Conservation (phyloP, 2,113 vertebrate genomes). For the Gadus chalcogrammus region DNA sequence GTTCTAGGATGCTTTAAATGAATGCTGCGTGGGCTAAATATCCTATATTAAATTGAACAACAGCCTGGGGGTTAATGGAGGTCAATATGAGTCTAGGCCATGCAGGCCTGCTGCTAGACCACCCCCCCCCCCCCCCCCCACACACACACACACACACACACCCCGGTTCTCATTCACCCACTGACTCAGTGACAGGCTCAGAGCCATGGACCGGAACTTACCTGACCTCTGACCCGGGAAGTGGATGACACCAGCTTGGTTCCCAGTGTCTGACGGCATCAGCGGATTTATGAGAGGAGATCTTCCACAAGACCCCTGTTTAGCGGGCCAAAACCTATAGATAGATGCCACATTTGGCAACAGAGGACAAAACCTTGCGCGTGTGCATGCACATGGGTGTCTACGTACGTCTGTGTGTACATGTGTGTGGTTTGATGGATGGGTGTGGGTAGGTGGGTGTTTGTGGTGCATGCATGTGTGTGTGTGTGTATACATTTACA, state of each 20-base stretch:
- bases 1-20: no score
- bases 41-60: no score
- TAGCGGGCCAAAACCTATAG: slow-evolving; percentile 20
- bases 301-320: slow-evolving; percentile 42
- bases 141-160: not conserved
- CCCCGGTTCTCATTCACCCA: slow-evolving; percentile 47
- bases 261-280: slow-evolving; percentile 56
- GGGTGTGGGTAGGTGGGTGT: not conserved
- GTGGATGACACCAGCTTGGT: slow-evolving; percentile 64
- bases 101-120: not conserved
- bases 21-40: no score
- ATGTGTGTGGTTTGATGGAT: no score
- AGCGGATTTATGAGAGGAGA: slow-evolving; percentile 48
- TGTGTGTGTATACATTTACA: not conserved
- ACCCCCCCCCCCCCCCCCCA: not conserved
- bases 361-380: not conserved
- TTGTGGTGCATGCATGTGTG: not conserved
- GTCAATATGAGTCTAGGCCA: no score
- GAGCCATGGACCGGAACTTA: slow-evolving; percentile 42
- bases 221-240: slow-evolving; percentile 61
- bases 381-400: not conserved
- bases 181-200: slow-evolving; percentile 48
- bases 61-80: no score
- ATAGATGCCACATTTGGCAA: slow-evolving; percentile 11
- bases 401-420: not conserved